Conservation (phyloP, 2,888 invertebrate species). For the Salpingus planirostris region DNA sequence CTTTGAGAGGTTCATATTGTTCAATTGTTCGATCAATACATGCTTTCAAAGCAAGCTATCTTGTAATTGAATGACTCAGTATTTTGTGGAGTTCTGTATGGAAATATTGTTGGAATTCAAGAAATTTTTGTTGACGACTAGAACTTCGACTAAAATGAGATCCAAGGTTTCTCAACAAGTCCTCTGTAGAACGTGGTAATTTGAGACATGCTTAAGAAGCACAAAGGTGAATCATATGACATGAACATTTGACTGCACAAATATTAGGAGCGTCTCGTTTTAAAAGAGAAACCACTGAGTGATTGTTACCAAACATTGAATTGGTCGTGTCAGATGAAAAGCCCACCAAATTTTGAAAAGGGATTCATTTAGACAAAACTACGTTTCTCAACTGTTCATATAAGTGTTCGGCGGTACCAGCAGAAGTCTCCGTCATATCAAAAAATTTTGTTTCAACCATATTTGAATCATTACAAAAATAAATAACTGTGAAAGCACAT, state of each 20-base stretch:
- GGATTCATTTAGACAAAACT: constrained; percentile 7
- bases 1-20: constrained; percentile 17
- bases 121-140: background rate
- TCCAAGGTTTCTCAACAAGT: constrained; percentile 8
- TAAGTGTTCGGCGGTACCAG: constrained; percentile 14
- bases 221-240: constrained; percentile 24
- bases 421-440: constrained; percentile 18
- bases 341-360: constrained; percentile 19
- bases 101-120: background rate
- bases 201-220: constrained; percentile 26
- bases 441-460: constrained; percentile 14
- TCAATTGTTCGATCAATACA: background rate
- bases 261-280: constrained; percentile 11
- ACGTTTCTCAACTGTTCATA: constrained; percentile 11
- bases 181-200: constrained; percentile 17
- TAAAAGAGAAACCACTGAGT: constrained; percentile 3
- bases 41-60: constrained; percentile 1
- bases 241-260: constrained; percentile 19
- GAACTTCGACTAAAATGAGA: background rate
- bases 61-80: background rate
- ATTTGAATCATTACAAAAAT: constrained; percentile 3
- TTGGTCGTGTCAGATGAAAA: constrained; percentile 23
- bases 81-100: constrained; percentile 1
- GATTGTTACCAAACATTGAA: constrained; percentile 21
- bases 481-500: constrained; percentile 14